Evolutionary conservation across 2,113 vertebrate species (phyloP).

Genomic region (Dromiciops gliroides): DNA sequence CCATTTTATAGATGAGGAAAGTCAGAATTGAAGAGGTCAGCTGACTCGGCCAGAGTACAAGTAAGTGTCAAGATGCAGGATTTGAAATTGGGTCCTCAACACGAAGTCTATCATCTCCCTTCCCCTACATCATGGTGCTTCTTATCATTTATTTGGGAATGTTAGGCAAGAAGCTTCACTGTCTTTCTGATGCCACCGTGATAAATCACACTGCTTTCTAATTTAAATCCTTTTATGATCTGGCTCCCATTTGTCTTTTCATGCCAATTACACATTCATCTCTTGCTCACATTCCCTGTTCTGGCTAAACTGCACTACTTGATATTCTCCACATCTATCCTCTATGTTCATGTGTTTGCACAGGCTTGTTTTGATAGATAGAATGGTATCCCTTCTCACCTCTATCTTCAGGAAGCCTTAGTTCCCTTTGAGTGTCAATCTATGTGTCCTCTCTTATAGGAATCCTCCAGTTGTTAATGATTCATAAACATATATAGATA

Average conservation of each 20-base stretch:
- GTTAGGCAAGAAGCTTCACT: neutral
- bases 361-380: neutral
- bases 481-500: neutral
- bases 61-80: neutral
- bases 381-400: neutral
- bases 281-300: neutral
- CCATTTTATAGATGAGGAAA: neutral
- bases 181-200: neutral
- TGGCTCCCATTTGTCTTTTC: neutral
- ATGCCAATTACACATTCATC: neutral
- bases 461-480: no score
- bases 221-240: neutral
- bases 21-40: neutral
- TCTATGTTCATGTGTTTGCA: neutral
- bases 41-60: neutral
- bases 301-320: neutral
- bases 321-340: neutral
- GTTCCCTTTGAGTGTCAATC: no score
- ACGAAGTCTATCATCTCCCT: neutral
- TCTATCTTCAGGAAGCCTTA: neutral
- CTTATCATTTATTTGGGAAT: neutral
- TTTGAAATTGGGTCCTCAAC: neutral
- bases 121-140: neutral
- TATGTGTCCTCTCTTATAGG: no score
- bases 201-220: neutral